phyloP scores from a whole-genome alignment of 2,113 vertebrate species.

The Triplophysa tibetana region DNA sequence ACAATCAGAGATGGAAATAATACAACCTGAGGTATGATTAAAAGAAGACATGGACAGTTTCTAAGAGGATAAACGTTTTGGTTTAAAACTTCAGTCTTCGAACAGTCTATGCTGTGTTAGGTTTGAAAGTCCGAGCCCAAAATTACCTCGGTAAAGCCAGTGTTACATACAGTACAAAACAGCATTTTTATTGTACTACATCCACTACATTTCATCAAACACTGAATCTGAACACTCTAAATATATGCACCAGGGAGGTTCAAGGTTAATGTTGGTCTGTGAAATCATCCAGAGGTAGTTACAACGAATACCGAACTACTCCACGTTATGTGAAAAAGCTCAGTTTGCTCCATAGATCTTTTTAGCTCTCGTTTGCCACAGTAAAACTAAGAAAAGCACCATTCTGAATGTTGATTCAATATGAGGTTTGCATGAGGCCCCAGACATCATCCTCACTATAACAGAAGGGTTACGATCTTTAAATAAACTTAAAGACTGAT shows the following conservation, averaged over 20 bases:
- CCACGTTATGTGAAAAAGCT: background rate
- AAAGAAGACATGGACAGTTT: background rate
- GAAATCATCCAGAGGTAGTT: slow-evolving; percentile 57
- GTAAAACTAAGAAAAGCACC: slow-evolving; percentile 6
- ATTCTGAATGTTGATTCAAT: background rate
- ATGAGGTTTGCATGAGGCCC: background rate
- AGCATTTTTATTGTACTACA: background rate
- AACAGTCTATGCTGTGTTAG: background rate
- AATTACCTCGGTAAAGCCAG: background rate
- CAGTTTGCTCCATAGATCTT: background rate
- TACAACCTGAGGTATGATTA: background rate
- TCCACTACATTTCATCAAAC: background rate
- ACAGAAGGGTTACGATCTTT: background rate
- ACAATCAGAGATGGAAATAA: background rate
- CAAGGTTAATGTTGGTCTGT: slow-evolving; percentile 22
- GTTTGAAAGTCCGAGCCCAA: background rate
- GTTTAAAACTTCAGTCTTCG: background rate
- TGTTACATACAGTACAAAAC: background rate
- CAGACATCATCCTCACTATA: background rate
- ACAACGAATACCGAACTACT: slow-evolving; percentile 2
- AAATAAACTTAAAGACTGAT: slow-evolving; percentile 1
- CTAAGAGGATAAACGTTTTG: background rate
- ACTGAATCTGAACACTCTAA: background rate
- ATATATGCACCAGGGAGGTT: slow-evolving; percentile 13
- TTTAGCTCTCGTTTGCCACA: background rate